Evolutionary conservation across 2,888 invertebrate species (phyloP).

Genomic region (Drosophila pseudotakahashii): DNA sequence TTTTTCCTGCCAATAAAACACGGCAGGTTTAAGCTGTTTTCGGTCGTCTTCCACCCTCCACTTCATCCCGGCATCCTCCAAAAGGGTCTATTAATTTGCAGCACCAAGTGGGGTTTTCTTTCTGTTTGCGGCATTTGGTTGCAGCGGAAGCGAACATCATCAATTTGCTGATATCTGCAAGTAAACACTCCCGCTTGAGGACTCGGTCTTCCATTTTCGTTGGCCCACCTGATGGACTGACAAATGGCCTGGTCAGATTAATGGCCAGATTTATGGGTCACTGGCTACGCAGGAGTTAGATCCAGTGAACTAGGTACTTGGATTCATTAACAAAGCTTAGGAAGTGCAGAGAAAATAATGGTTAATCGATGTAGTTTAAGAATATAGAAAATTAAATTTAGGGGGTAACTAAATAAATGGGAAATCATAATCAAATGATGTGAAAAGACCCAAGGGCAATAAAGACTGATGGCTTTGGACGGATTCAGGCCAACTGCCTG

Average conservation of each 20-base stretch:
- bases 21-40: conserved; percentile 45
- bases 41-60: background rate
- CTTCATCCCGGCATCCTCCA: background rate
- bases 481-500: conserved; percentile 27
- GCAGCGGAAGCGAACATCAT: conserved; percentile 50
- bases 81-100: conserved; percentile 62
- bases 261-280: conserved; percentile 39
- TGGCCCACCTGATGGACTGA: conserved; percentile 25
- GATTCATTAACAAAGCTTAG: background rate
- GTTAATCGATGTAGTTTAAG: background rate
- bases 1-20: conserved; percentile 42
- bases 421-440: background rate
- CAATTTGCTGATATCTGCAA: conserved; percentile 59
- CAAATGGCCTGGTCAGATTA: conserved; percentile 54
- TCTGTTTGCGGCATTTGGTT: conserved; percentile 13
- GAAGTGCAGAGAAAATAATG: too few relatives aligned
- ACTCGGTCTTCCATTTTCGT: conserved; percentile 1
- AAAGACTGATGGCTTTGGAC: conserved; percentile 15
- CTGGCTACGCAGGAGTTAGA: background rate
- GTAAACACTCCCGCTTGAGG: conserved; percentile 33
- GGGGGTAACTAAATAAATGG: background rate
- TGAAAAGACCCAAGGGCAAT: background rate
- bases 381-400: too few relatives aligned
- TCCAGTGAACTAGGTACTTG: background rate
- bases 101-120: conserved; percentile 43